A percentile compares a stretch with the other conserved stretches of the same genome.
Evolutionary conservation across 1,140 invertebrate genomes (phyloP).

Genomic region (Brachionus plicatilis): DNA sequence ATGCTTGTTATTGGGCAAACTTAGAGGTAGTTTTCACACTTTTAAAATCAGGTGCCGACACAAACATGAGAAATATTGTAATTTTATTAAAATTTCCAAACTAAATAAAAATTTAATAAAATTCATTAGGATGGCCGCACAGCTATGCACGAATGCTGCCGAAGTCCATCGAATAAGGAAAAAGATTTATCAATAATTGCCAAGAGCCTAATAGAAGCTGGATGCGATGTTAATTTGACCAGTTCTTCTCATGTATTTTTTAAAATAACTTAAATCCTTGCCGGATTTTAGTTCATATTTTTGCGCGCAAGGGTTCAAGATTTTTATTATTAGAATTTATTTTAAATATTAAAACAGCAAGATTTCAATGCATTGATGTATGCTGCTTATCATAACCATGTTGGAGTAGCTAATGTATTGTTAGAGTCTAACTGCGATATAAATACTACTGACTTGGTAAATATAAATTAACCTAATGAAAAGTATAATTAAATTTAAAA

Average conservation of each 20-base stretch:
- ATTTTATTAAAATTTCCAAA: neutral
- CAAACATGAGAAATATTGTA: constrained; percentile 52
- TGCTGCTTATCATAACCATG: constrained; percentile 55
- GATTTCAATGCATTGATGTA: constrained; percentile 50
- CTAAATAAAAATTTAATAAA: neutral
- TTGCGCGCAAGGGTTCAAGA: neutral
- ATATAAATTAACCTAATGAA: neutral
- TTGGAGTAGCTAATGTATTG: constrained; percentile 49
- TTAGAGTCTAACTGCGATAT: constrained; percentile 51
- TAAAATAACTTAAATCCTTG: constrained; percentile 42
- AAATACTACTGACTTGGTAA: constrained; percentile 50
- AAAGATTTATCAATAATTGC: constrained; percentile 48
- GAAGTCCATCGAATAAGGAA: constrained; percentile 45
- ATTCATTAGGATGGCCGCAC: constrained; percentile 49
- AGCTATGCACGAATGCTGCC: constrained; percentile 51
- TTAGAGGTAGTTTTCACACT: constrained; percentile 47
- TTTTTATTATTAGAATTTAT: neutral
- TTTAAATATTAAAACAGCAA: neutral
- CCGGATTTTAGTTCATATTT: neutral
- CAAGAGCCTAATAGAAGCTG: constrained; percentile 47
- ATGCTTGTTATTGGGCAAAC: constrained; percentile 54
- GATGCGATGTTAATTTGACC: constrained; percentile 50
- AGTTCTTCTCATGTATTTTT: constrained; percentile 46
- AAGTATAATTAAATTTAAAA: neutral
- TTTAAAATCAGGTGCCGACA: constrained; percentile 47